Conservation (phyloP, 2,888 invertebrate genomes). For the Catocala nupta region DNA sequence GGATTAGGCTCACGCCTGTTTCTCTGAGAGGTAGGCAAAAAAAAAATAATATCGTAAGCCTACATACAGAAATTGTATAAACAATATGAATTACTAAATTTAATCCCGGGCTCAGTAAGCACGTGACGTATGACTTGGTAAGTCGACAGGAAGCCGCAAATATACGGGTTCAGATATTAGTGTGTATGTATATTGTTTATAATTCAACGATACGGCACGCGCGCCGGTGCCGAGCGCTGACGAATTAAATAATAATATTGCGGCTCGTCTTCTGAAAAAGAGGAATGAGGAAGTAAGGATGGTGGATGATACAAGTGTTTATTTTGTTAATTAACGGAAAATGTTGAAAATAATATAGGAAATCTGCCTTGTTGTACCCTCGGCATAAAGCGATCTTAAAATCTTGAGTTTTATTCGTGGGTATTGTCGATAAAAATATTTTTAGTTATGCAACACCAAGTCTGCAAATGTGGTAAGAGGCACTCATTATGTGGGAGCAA, state of each 20-base stretch:
- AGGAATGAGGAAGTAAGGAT: conserved; percentile 10
- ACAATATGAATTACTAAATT: conserved; percentile 23
- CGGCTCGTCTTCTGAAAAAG: conserved; percentile 10
- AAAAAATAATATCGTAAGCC: background rate
- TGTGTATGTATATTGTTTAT: conserved; percentile 17
- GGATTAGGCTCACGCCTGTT: no score
- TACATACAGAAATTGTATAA: conserved; percentile 12
- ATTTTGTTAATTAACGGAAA: no score
- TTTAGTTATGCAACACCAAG: no score
- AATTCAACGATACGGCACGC: conserved; percentile 18
- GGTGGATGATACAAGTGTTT: background rate
- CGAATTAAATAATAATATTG: conserved; percentile 26
- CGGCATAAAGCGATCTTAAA: no score
- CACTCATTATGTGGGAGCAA: no score
- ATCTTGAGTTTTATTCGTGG: no score
- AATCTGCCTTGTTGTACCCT: no score
- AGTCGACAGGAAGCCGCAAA: conserved; percentile 34
- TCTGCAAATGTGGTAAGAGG: no score
- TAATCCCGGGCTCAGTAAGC: conserved; percentile 12
- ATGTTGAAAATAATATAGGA: background rate
- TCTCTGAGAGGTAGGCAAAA: no score
- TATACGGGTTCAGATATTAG: conserved; percentile 1
- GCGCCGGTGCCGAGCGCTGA: background rate
- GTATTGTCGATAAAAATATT: no score
- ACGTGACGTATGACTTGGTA: conserved; percentile 23